Conservation (phyloP, 2,113 vertebrate genomes). For the Geococcyx californianus region DNA sequence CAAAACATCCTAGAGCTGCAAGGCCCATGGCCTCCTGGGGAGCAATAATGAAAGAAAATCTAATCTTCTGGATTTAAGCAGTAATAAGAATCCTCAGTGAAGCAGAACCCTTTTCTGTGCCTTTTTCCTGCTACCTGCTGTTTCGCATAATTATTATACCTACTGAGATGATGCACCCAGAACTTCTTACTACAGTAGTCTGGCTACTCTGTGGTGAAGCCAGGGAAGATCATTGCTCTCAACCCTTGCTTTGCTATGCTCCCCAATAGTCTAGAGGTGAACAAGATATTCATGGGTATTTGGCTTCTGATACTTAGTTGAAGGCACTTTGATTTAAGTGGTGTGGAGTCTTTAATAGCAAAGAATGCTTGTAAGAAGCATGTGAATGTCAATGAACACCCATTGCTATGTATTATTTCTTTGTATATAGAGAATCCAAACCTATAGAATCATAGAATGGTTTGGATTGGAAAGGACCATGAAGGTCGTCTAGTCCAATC, state of each 20-base stretch:
- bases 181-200: neutral
- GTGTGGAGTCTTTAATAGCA: neutral
- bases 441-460: no score
- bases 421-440: neutral
- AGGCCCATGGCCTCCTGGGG: slow-evolving; percentile 31
- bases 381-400: neutral
- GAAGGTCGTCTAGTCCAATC: no score
- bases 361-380: neutral
- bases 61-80: slow-evolving; percentile 50
- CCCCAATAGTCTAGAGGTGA: neutral
- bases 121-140: slow-evolving; percentile 29
- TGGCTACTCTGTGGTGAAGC: neutral
- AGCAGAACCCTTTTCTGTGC: slow-evolving; percentile 47
- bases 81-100: slow-evolving; percentile 64
- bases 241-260: neutral
- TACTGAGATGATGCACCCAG: neutral
- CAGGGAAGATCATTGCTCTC: neutral
- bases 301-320: neutral
- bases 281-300: neutral
- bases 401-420: neutral
- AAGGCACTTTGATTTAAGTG: neutral
- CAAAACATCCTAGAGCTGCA: slow-evolving; percentile 23
- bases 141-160: slow-evolving; percentile 47
- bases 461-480: no score
- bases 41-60: slow-evolving; percentile 60